Conservation (phyloP, 2,888 invertebrate species). For the Sarcophaga subvicina region DNA sequence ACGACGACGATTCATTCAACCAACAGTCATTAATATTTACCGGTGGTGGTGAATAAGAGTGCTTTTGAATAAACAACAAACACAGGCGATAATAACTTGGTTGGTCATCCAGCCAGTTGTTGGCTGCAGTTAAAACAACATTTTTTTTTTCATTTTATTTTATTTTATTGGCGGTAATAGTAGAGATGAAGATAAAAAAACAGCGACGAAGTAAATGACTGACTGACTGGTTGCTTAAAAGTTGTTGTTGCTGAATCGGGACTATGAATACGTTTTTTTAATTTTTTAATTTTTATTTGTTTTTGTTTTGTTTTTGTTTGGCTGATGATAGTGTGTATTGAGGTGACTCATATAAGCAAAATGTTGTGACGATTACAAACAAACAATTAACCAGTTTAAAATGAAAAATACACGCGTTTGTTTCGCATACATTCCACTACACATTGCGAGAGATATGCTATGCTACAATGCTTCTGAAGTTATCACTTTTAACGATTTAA, state of each 20-base stretch:
- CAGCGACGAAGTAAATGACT: constrained; percentile 1
- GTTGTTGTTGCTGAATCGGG: constrained; percentile 15
- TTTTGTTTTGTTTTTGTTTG: not conserved
- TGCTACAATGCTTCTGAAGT: too few species aligned
- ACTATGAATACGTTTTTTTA: not conserved
- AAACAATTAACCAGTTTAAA: constrained; percentile 2
- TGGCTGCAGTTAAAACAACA: constrained; percentile 6
- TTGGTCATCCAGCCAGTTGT: constrained; percentile 15
- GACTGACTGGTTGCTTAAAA: not conserved
- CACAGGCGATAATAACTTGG: not conserved
- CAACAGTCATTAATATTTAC: not conserved
- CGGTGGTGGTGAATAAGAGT: not conserved
- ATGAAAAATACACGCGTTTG: too few species aligned
- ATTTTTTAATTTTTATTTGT: not conserved
- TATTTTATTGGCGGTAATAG: not conserved
- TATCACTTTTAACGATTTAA: too few species aligned
- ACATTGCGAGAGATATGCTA: too few species aligned
- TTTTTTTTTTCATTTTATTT: not conserved
- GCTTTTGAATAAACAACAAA: not conserved
- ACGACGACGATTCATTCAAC: not conserved
- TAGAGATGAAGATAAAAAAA: constrained; percentile 19
- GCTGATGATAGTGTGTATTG: constrained; percentile 13
- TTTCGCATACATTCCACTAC: too few species aligned
- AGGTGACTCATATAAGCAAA: constrained; percentile 60
- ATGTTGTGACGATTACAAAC: constrained; percentile 63